Conservation (phyloP, 2,888 invertebrate species). For the Scaptodrosophila latifasciaeformis region DNA sequence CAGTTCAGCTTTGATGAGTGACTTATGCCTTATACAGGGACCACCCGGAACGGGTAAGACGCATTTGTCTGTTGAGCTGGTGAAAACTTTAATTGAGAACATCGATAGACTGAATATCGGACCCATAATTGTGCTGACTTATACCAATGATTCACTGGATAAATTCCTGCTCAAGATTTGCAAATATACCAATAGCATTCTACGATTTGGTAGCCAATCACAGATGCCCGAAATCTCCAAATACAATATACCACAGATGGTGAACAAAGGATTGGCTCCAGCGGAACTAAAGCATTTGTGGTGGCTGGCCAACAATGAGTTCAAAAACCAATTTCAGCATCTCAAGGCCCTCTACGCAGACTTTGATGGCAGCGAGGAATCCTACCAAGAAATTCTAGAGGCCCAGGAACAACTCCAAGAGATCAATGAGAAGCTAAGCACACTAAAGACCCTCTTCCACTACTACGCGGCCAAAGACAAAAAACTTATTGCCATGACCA, state of each 20-base stretch:
- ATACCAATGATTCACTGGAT: conserved; percentile 91
- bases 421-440: conserved; percentile 75
- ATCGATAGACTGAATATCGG: conserved; percentile 73
- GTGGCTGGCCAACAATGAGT: conserved; percentile 62
- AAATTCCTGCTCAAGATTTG: conserved; percentile 86
- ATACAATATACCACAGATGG: conserved; percentile 74
- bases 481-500: conserved; percentile 84
- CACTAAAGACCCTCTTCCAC: conserved; percentile 78
- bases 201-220: conserved; percentile 83
- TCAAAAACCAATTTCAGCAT: conserved; percentile 58
- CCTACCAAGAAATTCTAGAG: conserved; percentile 52
- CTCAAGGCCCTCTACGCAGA: conserved; percentile 63
- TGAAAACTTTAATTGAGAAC: conserved; percentile 81
- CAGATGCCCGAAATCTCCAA: conserved; percentile 78
- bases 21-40: conserved; percentile 88
- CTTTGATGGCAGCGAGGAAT: conserved; percentile 70
- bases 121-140: conserved; percentile 85
- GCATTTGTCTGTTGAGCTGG: conserved; percentile 85
- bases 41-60: conserved; percentile 94
- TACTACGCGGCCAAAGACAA: conserved; percentile 77
- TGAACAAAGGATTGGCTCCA: conserved; percentile 38
- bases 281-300: conserved; percentile 60
- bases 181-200: conserved; percentile 78
- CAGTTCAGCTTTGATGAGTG: conserved; percentile 80
- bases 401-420: conserved; percentile 54